Evolutionary conservation across 1,140 invertebrate genomes (phyloP), one percentile per base, ranked within the genome.

Genomic region (Cyrtorhinus lividipennis): DNA sequence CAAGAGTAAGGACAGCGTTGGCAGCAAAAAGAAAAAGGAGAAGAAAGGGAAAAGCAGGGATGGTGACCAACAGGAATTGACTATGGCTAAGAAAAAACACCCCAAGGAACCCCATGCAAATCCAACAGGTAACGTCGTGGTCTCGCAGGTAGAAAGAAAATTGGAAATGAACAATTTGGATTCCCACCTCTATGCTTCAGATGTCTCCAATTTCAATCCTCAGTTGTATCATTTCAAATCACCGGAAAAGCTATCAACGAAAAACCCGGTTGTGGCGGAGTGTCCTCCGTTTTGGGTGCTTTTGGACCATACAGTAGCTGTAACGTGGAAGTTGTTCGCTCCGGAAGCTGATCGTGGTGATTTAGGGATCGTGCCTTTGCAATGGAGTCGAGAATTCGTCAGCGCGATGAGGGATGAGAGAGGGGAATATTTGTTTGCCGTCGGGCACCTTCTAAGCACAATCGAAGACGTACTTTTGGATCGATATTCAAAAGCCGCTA

Each of bases 201-300:
- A 53, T 53, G 5, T 15, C 18, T 10, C 48, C 5, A 3, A 53
- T 3, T 53, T 53, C 18, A 20, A 53, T 22, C 48, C 48, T 20
- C 48, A 53, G 20, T 5, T 53, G 5, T 53, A 53, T 20, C 48
- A 53, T 22, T 53, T 53, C 48, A 53, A 53, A 20, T 53, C 48
- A 5, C 48, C 48, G 5, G 48, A 53, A 20, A 53, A 53, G 20
- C 48, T 53, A 5, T 53, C 48, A 22, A 53, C 48, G 20, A 53
- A 53, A 20, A 53, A 22, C 18, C 48, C 48, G 3, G 48, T 22
- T 15, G 10, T 22, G 20, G 48, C 48, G 12, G 48, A 53, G 20
- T 53, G 48, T 22, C 48, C 48, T 53, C 48, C 48, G 18, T 53
- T 53, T 53, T 53, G 48, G 48, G 48, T 53, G 10, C 48, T 53